Evolutionary conservation across 2,888 invertebrate genomes (phyloP).

Genomic region (Dynastes maya): DNA sequence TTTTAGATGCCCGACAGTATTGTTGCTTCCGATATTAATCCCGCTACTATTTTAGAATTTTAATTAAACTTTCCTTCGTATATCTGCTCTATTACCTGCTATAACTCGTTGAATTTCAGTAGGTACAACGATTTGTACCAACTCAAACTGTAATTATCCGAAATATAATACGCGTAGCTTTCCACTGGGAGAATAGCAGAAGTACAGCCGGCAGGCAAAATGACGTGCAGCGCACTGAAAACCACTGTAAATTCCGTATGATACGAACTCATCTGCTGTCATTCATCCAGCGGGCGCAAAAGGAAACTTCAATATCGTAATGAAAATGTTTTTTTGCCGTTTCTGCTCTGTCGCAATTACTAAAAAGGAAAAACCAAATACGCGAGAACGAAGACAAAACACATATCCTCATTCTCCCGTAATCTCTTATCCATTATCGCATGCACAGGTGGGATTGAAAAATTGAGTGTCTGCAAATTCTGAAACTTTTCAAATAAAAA

Average conservation of each 20-base stretch:
- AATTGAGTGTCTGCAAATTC: constrained; percentile 47
- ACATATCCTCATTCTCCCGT: constrained; percentile 26
- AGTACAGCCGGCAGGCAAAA: not conserved
- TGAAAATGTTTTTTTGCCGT: constrained; percentile 32
- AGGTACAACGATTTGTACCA: not conserved
- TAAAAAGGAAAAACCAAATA: constrained; percentile 8
- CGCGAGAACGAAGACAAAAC: constrained; percentile 12
- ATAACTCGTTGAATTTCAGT: not conserved
- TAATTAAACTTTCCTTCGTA: constrained; percentile 5
- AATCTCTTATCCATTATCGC: constrained; percentile 33
- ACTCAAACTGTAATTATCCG: constrained; percentile 17
- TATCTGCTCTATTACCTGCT: not conserved
- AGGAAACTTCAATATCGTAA: constrained; percentile 43
- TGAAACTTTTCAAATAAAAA: constrained; percentile 61
- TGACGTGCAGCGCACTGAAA: not conserved
- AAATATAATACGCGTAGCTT: constrained; percentile 23
- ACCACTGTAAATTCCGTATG: not conserved
- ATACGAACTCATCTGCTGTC: constrained; percentile 20
- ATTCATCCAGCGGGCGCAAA: constrained; percentile 10
- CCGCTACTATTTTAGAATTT: not conserved
- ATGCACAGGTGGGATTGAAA: constrained; percentile 47
- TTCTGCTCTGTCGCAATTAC: constrained; percentile 14
- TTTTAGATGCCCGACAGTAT: not conserved
- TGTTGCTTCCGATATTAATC: not conserved
- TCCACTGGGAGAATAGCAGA: not conserved